Percentiles rank a stretch among this genome's conserved stretches.
phyloP scores from a whole-genome alignment of 1,140 invertebrate genomes.

The Drosophila lini region DNA sequence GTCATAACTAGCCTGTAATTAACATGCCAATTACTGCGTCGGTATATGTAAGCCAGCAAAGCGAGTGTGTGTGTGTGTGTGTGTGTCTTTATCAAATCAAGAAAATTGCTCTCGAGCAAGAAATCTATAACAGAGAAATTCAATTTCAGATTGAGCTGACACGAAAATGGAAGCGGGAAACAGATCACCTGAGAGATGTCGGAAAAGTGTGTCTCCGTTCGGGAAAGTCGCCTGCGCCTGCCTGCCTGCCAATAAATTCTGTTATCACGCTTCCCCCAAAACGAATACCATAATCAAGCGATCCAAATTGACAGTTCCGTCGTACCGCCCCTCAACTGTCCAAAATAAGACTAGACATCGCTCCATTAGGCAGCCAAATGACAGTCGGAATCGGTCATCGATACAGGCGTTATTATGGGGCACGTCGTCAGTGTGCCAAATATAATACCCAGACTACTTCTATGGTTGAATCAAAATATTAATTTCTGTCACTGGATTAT shows the following conservation, averaged over 20 bases:
- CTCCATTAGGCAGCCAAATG: slow-evolving; percentile 48
- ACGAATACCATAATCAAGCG: slow-evolving; percentile 13
- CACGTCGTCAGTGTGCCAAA: slow-evolving; percentile 25
- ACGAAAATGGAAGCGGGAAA: slow-evolving; percentile 27
- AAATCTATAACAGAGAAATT: slow-evolving; percentile 57
- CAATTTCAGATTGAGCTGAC: slow-evolving; percentile 19
- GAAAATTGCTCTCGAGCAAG: slow-evolving; percentile 54
- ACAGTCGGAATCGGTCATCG: slow-evolving; percentile 40
- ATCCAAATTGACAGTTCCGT: slow-evolving; percentile 20
- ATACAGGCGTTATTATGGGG: slow-evolving; percentile 25
- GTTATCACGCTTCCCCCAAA: slow-evolving; percentile 30
- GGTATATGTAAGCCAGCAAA: slow-evolving; percentile 27
- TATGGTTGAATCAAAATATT: slow-evolving; percentile 13
- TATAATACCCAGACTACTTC: slow-evolving; percentile 28
- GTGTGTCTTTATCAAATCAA: slow-evolving; percentile 49
- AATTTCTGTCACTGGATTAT: slow-evolving; percentile 20
- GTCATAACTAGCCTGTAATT: slow-evolving; percentile 75
- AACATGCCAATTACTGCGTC: slow-evolving; percentile 71
- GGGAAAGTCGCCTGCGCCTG: neutral
- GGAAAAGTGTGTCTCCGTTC: slow-evolving; percentile 21
- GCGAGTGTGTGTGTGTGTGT: neutral
- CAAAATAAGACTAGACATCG: slow-evolving; percentile 14
- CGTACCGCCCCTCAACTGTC: slow-evolving; percentile 14
- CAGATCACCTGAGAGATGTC: slow-evolving; percentile 13
- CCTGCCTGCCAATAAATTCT: slow-evolving; percentile 10